Evolutionary conservation across 2,888 invertebrate genomes (phyloP).

Genomic region (Pyrocoelia pectoralis): DNA sequence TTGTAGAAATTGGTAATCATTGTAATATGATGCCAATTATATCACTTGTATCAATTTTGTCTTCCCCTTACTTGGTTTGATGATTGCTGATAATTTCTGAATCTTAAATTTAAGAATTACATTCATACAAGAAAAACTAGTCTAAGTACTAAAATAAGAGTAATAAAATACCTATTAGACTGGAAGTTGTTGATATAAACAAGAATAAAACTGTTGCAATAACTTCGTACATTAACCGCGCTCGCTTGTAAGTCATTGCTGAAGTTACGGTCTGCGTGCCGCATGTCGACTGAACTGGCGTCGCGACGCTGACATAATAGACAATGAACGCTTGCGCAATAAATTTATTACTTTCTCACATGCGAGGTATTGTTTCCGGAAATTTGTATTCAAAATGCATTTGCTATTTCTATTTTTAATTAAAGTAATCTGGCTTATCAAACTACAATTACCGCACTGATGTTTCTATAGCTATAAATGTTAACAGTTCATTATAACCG

Average conservation of each 20-base stretch:
- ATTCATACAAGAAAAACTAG: neutral
- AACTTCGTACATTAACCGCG: conserved; percentile 32
- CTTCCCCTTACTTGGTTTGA: no score
- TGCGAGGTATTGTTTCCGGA: conserved; percentile 25
- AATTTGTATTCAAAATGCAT: conserved; percentile 21
- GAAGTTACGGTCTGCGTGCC: conserved; percentile 43
- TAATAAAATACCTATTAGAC: conserved; percentile 27
- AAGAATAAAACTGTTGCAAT: conserved; percentile 23
- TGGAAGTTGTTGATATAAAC: conserved; percentile 25
- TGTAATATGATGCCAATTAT: no score
- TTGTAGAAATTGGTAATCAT: no score
- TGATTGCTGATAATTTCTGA: neutral
- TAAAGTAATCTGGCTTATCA: neutral
- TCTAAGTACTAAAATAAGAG: neutral
- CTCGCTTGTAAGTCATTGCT: conserved; percentile 27
- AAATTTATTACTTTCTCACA: conserved; percentile 27
- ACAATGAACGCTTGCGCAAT: conserved; percentile 34
- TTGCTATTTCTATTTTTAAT: conserved; percentile 9
- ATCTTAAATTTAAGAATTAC: neutral
- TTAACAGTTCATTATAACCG: no score
- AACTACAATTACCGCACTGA: neutral
- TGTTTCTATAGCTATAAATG: neutral
- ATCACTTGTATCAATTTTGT: no score
- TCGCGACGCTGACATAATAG: conserved; percentile 37
- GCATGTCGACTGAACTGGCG: conserved; percentile 50